Evolutionary conservation across 1,140 invertebrate species (phyloP), one percentile per base, ranked within the genome.

Genomic region (Lamellibrachia luymesi): DNA sequence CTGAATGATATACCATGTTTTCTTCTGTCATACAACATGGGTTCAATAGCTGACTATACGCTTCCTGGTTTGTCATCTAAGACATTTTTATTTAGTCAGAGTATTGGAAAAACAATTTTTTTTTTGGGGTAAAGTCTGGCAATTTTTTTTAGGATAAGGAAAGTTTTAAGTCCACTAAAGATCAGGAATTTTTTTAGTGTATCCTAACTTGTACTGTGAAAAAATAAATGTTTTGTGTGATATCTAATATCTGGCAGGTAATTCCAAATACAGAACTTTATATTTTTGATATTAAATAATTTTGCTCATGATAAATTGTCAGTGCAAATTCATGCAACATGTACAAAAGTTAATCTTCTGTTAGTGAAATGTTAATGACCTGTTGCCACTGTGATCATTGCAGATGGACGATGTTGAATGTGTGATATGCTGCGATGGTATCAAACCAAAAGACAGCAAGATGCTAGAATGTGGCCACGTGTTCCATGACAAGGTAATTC

Each of bases 391-490:
- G 13, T 80, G 64, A 22, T 80, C 17, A 22, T 80, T 80, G 17
- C 91, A 91, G 91, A 51, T 13, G 17, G 91, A 91, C 2, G 91
- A 51, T 17, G 91, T 50, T 25, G 91, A 91, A n/a, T 91, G 91
- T 51, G 91, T 91, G 49, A 91, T 91, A 8, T 91, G 91, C 91
- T 91, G 91, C 27, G 91, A 91, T 22, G 51, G 49, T 2, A 91
- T 91, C 91, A 49, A 51, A 13, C 38, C 38, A 17, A 51, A 51
- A n/a, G 49, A 91, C 91, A 91, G 49, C 91, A 91, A 51, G 91
- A 91, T 10, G 51, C 91, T 91, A 25, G 91, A 91, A n/a, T 91
- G 91, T 91, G 91, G 91, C 17, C 91, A 91, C n/a, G 6, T 91
- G 8, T 91, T 91, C 91, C 91, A 91, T n/a, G 49, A 49, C 17